Conservation (phyloP, 2,113 vertebrate species). For the Chloebia gouldiae region DNA sequence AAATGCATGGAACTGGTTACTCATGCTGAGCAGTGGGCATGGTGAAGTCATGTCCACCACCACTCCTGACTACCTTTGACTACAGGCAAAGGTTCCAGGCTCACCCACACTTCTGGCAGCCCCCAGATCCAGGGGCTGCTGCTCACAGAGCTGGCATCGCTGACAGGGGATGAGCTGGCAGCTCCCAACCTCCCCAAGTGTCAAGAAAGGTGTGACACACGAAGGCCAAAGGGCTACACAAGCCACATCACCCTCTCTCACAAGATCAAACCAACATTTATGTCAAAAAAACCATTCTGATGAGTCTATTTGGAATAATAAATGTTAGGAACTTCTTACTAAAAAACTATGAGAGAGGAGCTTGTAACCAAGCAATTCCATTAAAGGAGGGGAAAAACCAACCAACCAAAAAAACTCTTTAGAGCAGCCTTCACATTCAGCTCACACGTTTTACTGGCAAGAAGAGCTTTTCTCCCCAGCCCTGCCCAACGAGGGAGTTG, state of each 20-base stretch:
- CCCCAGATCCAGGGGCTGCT: neutral
- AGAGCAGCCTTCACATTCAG: neutral
- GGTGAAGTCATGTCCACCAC: conserved; percentile 6
- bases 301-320: neutral
- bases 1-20: conserved; percentile 43
- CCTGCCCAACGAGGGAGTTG: neutral
- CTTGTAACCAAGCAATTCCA: neutral
- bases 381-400: neutral
- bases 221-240: neutral
- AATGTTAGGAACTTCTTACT: neutral
- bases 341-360: neutral
- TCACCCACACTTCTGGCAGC: conserved; percentile 30
- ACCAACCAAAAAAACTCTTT: neutral
- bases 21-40: conserved; percentile 12
- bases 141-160: accelerated
- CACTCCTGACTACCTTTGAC: neutral
- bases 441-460: accelerated
- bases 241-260: neutral
- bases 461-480: neutral
- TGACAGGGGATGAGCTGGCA: neutral
- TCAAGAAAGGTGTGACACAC: neutral
- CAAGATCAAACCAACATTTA: neutral
- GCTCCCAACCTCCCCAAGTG: neutral
- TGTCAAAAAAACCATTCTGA: neutral
- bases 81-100: neutral